Conservation (phyloP, 2,113 vertebrate species). For the Lasiurus cinereus region DNA sequence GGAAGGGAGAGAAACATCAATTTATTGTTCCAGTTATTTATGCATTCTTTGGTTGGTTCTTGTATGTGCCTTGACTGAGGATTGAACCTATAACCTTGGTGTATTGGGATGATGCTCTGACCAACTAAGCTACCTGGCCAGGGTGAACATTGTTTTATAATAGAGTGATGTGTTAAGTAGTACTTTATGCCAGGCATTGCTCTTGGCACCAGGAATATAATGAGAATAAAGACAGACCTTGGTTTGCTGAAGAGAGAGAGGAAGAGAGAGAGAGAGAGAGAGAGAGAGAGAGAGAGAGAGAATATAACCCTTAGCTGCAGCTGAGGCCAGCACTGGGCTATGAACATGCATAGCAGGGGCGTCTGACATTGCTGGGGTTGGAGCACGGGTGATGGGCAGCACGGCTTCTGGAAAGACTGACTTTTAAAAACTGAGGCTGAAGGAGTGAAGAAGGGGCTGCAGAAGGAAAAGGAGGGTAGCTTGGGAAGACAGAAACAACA, state of each 20-base stretch:
- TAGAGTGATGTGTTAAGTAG: not conserved
- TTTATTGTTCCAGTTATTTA: no score
- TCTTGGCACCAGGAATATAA: not conserved
- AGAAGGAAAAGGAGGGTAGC: not conserved
- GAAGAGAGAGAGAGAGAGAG: not conserved
- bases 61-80: no score
- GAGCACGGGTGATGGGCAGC: not conserved
- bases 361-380: not conserved
- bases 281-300: not conserved
- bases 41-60: no score
- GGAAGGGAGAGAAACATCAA: no score
- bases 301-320: not conserved
- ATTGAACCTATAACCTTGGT: no score
- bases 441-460: not conserved
- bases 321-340: not conserved
- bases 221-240: not conserved
- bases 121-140: no score
- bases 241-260: not conserved
- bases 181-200: not conserved
- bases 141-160: not conserved
- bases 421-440: not conserved
- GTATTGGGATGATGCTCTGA: no score
- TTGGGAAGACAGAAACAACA: not conserved
- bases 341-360: not conserved
- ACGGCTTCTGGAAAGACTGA: not conserved